These are phyloP conservation scores for Deladenus siricidicola DNA, from an alignment of 2,888 invertebrate genomes.

Conservation along the genomic window DNA sequence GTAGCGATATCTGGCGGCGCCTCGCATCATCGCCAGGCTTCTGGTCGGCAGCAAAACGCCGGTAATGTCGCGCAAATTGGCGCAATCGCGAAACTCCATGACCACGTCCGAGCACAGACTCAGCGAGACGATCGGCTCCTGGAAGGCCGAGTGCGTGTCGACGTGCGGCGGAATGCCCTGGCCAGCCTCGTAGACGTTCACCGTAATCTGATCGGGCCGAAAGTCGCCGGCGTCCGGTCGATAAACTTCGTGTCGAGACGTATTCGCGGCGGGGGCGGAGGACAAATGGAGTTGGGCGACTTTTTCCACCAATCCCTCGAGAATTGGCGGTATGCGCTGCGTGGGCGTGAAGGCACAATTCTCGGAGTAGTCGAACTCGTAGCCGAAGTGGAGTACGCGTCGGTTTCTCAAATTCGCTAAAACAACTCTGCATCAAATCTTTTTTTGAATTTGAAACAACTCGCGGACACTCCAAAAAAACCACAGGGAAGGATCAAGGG, in stretches of 20 bases:
- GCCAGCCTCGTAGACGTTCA: conserved; percentile 57
- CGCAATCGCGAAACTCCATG: conserved; percentile 46
- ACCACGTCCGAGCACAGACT: conserved; percentile 58
- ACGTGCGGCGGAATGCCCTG: conserved; percentile 79
- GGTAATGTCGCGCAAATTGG: conserved; percentile 37
- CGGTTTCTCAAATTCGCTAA: conserved; percentile 39
- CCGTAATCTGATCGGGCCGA: conserved; percentile 35
- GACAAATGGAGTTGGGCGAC: conserved; percentile 9
- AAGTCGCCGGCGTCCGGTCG: not conserved
- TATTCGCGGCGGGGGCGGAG: not conserved
- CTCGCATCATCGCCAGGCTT: conserved; percentile 76
- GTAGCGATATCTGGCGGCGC: conserved; percentile 79
- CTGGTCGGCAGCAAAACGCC: conserved; percentile 75
- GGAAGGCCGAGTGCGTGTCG: conserved; percentile 89
- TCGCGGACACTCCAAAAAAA: too few relatives aligned
- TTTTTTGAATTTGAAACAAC: too few relatives aligned
- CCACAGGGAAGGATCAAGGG: too few relatives aligned
- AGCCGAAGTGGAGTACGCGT: conserved; percentile 46
- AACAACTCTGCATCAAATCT: too few relatives aligned
- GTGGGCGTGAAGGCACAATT: conserved; percentile 26
- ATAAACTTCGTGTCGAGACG: too few relatives aligned
- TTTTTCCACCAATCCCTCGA: conserved; percentile 28
- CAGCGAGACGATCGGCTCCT: conserved; percentile 75
- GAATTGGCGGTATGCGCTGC: conserved; percentile 27
- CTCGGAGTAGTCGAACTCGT: conserved; percentile 45